These are phyloP conservation scores for Tenebrosternarchus preto DNA, from an alignment of 2,113 vertebrate genomes.

Conservation along the genomic window DNA sequence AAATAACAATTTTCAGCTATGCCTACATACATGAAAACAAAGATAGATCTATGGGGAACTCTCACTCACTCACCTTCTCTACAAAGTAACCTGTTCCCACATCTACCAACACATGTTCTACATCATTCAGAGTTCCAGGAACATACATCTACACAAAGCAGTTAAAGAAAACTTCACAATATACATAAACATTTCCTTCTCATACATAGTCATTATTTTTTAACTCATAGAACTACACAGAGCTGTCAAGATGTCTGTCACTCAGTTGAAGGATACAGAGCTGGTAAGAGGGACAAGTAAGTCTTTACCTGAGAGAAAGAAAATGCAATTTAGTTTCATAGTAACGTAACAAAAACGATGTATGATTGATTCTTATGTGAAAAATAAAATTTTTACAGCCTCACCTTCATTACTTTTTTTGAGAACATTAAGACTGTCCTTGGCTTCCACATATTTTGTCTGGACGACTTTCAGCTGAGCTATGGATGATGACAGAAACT, in stretches of 20 bases:
- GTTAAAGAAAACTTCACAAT: slow-evolving; percentile 68
- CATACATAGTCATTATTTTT: no score
- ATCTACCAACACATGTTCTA: slow-evolving; percentile 84
- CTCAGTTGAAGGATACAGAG: slow-evolving; percentile 84
- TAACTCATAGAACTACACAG: background rate
- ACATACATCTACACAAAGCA: slow-evolving; percentile 86
- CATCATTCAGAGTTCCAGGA: slow-evolving; percentile 85
- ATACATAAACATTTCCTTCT: background rate
- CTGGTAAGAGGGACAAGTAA: slow-evolving; percentile 90
- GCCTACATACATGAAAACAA: background rate
- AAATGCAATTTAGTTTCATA: background rate
- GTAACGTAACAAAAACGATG: background rate
- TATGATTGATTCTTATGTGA: background rate
- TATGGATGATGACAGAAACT: slow-evolving; percentile 91
- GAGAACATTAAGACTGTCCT: slow-evolving; percentile 86
- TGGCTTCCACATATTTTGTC: slow-evolving; percentile 91
- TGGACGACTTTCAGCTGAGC: slow-evolving; percentile 91
- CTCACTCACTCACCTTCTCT: slow-evolving; percentile 81
- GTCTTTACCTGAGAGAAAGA: slow-evolving; percentile 81
- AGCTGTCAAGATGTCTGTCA: background rate
- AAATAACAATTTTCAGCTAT: slow-evolving; percentile 14
- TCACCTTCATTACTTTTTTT: slow-evolving; percentile 85
- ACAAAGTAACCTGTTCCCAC: slow-evolving; percentile 93
- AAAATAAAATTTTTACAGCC: slow-evolving; percentile 20
- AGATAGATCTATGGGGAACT: background rate